phyloP scores from a whole-genome alignment of 2,888 invertebrate genomes.

The Polietes domitor region DNA sequence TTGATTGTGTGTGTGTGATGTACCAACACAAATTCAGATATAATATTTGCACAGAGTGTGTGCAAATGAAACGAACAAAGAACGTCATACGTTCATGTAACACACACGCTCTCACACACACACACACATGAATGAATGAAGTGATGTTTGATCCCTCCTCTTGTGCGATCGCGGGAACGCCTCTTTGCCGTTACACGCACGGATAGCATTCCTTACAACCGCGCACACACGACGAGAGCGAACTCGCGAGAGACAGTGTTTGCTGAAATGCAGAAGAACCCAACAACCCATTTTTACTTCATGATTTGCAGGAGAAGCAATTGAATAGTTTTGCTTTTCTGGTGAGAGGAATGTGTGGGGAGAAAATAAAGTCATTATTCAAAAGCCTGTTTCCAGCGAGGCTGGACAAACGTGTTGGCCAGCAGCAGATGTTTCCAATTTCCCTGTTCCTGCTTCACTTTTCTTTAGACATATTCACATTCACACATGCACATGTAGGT shows the following conservation, averaged over 20 bases:
- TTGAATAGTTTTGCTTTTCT: no score
- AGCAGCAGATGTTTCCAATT: not conserved
- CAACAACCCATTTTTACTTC: no score
- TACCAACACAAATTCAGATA: not conserved
- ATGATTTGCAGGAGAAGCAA: no score
- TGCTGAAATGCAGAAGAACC: no score
- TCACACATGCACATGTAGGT: not conserved
- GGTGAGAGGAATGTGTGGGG: no score
- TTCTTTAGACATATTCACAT: not conserved
- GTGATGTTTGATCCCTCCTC: slow-evolving; percentile 1
- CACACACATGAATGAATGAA: not conserved
- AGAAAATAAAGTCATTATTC: not conserved
- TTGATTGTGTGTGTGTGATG: not conserved
- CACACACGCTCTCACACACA: no score
- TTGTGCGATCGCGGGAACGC: not conserved
- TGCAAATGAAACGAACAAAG: not conserved
- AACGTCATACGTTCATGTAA: not conserved
- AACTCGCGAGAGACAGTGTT: not conserved
- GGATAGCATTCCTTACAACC: no score
- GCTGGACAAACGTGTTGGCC: not conserved
- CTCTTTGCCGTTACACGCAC: not conserved
- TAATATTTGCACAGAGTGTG: slow-evolving; percentile 4
- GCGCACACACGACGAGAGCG: not conserved
- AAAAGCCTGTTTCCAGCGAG: not conserved
- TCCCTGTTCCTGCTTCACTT: not conserved